phyloP scores from a whole-genome alignment of 2,888 invertebrate species.

The Hypolimnas misippus region DNA sequence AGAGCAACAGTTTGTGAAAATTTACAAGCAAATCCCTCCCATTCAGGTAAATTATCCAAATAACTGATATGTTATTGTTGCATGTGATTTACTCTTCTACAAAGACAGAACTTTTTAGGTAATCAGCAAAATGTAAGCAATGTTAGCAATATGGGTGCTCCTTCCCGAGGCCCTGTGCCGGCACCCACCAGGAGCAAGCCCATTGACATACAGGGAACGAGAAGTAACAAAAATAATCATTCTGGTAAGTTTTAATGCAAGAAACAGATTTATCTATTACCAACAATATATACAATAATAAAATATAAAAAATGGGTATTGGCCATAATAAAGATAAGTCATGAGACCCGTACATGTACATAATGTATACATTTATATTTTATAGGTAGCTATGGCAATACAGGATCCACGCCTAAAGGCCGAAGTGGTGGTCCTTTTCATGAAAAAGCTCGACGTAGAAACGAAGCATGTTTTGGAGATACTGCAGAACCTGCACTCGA shows the following conservation, averaged over 20 bases:
- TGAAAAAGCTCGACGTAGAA: constrained; percentile 81
- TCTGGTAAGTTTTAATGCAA: constrained; percentile 50
- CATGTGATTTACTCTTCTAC: constrained; percentile 15
- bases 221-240: constrained; percentile 51
- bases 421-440: constrained; percentile 70
- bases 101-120: constrained; percentile 27
- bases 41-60: constrained; percentile 48
- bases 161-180: constrained; percentile 19
- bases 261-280: no score
- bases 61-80: background rate
- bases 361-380: background rate
- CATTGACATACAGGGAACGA: constrained; percentile 65
- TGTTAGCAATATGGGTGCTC: constrained; percentile 34
- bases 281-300: background rate
- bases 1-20: constrained; percentile 73
- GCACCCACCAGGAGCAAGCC: constrained; percentile 66
- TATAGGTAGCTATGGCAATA: constrained; percentile 57
- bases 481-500: constrained; percentile 85
- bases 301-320: no score
- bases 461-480: constrained; percentile 92
- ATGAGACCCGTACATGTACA: no score
- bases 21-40: constrained; percentile 66
- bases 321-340: no score
- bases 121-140: constrained; percentile 43
- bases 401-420: constrained; percentile 49